A percentile compares a stretch with the other conserved stretches of the same genome.
Evolutionary conservation across 1,140 invertebrate genomes (phyloP).

Genomic region (Neodiprion virginianus): DNA sequence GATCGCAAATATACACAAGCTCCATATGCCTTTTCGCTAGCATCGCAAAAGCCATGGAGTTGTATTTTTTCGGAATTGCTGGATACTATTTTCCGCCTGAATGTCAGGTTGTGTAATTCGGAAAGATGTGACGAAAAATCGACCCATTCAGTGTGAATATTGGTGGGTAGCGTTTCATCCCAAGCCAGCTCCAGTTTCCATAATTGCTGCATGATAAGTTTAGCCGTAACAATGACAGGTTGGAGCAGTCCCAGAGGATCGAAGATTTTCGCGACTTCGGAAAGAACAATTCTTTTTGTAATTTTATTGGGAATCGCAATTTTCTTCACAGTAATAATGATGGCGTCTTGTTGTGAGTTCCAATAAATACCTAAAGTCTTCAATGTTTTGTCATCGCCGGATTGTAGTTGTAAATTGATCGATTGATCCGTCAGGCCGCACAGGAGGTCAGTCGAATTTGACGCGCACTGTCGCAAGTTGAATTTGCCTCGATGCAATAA

Average conservation of each 20-base stretch:
- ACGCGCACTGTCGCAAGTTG: too few relatives aligned
- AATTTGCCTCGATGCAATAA: too few relatives aligned
- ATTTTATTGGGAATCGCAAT: neutral
- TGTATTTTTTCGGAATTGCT: slow-evolving; percentile 23
- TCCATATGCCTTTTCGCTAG: slow-evolving; percentile 43
- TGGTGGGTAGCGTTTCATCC: slow-evolving; percentile 37
- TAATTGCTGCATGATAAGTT: slow-evolving; percentile 42
- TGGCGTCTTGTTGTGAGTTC: neutral
- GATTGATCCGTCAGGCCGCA: too few relatives aligned
- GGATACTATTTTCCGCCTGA: too few relatives aligned
- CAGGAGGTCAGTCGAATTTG: too few relatives aligned
- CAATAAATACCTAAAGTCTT: too few relatives aligned
- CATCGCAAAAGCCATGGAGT: slow-evolving; percentile 52
- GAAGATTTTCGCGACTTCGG: neutral
- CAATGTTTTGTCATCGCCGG: too few relatives aligned
- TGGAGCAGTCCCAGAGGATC: neutral
- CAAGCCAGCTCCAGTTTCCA: slow-evolving; percentile 36
- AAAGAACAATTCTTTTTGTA: neutral
- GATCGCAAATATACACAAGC: slow-evolving; percentile 42
- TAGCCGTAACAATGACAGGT: slow-evolving; percentile 43
- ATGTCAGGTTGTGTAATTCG: too few relatives aligned
- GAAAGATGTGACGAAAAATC: slow-evolving; percentile 12
- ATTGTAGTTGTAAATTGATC: too few relatives aligned
- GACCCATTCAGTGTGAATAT: slow-evolving; percentile 32
- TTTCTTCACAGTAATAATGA: slow-evolving; percentile 7